These are phyloP conservation scores for cat (Felis catus) DNA, from an alignment of 2,113 vertebrate genomes.

Conservation along the genomic window F.catus_Fca126_mat1.0 CM031415.1:173573001-173573500, in stretches of 20 bases:
- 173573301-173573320: background rate
- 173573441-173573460: background rate
- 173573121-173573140: background rate
- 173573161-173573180: background rate
- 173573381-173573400: background rate
- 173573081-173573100: background rate
- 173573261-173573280: background rate
- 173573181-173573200: background rate
- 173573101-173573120: background rate
- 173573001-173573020: background rate
- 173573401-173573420: background rate
- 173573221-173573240: too few relatives aligned
- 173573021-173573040: background rate
- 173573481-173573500: background rate
- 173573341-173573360: background rate
- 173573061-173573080: background rate
- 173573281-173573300: background rate
- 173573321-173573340: background rate
- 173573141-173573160: background rate
- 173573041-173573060: background rate
- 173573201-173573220: background rate
- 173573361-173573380: background rate
- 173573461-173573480: background rate
- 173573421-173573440: background rate
- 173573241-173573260: background rate